A percentile compares a stretch with the other conserved stretches of the same genome.
Conservation (phyloP, 30 jellyfish, hydroid and myxozoan species). For the Sanderia malayensis region DNA sequence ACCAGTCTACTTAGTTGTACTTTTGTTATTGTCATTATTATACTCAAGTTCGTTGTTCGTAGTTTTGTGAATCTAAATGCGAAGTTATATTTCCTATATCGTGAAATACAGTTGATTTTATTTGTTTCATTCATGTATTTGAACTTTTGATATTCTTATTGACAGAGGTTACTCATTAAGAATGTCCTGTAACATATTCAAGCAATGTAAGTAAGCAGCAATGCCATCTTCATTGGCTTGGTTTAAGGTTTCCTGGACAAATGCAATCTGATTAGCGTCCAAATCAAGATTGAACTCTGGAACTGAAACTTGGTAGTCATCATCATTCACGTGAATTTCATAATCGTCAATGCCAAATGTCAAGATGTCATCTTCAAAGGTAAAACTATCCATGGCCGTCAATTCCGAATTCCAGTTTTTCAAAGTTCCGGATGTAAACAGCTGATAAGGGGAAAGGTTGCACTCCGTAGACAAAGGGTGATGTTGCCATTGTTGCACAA, state of each 20-base stretch:
- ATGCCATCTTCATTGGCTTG: background rate
- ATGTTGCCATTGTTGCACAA: slow-evolving; percentile 9
- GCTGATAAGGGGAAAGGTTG: slow-evolving; percentile 23
- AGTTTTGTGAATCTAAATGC: too few species aligned
- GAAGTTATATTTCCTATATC: too few species aligned
- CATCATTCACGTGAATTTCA: background rate
- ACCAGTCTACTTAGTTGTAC: too few species aligned
- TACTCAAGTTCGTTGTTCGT: too few species aligned
- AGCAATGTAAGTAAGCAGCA: slow-evolving; percentile 9
- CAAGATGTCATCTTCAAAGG: background rate
- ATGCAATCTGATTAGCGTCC: slow-evolving; percentile 11
- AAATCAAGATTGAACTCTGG: background rate
- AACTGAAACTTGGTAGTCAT: slow-evolving; percentile 10
- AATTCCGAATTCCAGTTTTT: background rate
- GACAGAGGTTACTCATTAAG: background rate
- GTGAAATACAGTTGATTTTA: too few species aligned
- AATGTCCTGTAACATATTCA: background rate
- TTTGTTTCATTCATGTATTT: too few species aligned
- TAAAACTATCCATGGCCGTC: slow-evolving; percentile 9
- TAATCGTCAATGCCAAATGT: slow-evolving; percentile 6
- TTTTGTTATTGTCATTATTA: too few species aligned
- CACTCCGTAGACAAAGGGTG: slow-evolving; percentile 8
- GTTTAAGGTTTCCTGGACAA: background rate
- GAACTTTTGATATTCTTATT: too few species aligned
- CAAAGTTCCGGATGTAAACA: slow-evolving; percentile 8